Evolutionary conservation across 2,797 vertebrate genomes (phyloP).

Genomic region (Phalloptychus januarius): DNA sequence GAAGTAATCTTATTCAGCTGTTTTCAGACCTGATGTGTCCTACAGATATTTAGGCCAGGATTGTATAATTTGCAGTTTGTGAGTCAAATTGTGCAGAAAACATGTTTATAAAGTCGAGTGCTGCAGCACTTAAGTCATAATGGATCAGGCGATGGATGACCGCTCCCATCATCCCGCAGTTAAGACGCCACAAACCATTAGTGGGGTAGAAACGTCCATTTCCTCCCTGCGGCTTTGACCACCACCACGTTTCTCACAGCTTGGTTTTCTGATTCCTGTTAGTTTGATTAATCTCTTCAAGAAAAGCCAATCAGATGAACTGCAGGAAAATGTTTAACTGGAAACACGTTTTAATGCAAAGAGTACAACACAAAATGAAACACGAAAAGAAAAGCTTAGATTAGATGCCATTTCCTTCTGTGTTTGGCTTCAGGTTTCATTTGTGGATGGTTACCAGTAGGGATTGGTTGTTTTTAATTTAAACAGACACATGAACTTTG

Average conservation of each 20-base stretch:
- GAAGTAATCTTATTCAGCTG: neutral
- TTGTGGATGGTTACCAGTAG: neutral
- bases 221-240: neutral
- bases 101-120: neutral
- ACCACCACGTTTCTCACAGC: neutral
- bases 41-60: neutral
- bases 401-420: neutral
- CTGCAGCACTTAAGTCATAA: constrained; percentile 45
- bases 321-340: neutral
- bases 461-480: neutral
- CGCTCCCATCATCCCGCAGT: constrained; percentile 3
- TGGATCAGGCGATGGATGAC: constrained; percentile 41
- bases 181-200: constrained; percentile 7
- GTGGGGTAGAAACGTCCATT: constrained; percentile 1
- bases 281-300: neutral
- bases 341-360: neutral
- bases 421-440: neutral
- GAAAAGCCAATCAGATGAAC: neutral
- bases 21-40: neutral
- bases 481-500: neutral
- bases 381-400: neutral
- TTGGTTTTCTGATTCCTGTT: neutral
- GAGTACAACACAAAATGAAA: neutral
- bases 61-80: neutral
- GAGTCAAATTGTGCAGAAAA: neutral